Base-by-base conservation (phyloP, 2,888 invertebrate species). In the Drosophila cognata region DNA sequence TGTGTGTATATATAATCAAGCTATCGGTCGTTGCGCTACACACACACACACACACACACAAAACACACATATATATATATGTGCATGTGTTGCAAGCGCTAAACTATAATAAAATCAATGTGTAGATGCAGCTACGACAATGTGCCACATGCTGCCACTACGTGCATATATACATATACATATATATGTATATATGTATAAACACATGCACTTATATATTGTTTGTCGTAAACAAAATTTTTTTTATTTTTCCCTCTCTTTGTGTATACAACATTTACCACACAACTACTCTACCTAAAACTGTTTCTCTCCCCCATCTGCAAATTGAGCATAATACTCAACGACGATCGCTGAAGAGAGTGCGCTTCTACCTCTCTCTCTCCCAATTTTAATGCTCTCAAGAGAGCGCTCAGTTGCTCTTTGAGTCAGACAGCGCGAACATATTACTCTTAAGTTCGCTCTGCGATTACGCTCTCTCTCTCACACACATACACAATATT, bases 221-320 rank as follows among this genome's bases (percentile, higher is more conserved):
- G 81, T 81, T 82, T 85, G 73, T 71, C 62, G 85, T 85, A 85
- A 83, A 81, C 81, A 85, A 82, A 72, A 50, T 64, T 52, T 61
- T 58, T 46, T 36, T 62, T 58, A 50, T 61, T 84, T 71, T 69
- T 62, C 52, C 25, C 61, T 56, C 31, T 41, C 41, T 41, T 28
- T 33, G 58, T 50, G 56, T 38, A 50, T 50, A 29, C 55, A 28
- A 25, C 25, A 25, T 4, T 25, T 25, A 46, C 16, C 25, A 46
- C 16, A 46, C 46, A 21, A 25, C 46, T 16, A 38, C 18, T 18
- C 63, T 67, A 68, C 56, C 63, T 78, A 71, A 78, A 71, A 74
- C 53, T 60, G 78, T 61, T 70, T 63, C 62, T 16, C 48, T 51
- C 58, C 38, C 18, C 25, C 48, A 1, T 21, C 41, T n/a, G 4